phyloP scores from a whole-genome alignment of 2,888 invertebrate species.

The Aplocera efformata region DNA sequence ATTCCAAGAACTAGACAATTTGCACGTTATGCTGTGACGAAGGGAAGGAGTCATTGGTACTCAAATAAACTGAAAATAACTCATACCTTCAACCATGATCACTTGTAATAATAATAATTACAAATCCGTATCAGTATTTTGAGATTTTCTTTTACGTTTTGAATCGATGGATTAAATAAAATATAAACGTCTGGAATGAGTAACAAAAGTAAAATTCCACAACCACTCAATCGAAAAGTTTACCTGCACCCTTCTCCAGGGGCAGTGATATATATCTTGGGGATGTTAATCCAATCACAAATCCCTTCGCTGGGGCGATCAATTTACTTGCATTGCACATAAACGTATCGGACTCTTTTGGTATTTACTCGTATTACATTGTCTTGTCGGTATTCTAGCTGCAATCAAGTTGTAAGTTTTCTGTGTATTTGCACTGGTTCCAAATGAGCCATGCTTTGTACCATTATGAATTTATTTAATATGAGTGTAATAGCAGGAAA shows the following conservation, averaged over 20 bases:
- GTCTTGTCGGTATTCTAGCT: too few species aligned
- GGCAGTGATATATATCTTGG: slow-evolving; percentile 40
- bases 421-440: slow-evolving; percentile 2
- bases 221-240: slow-evolving; percentile 25
- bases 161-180: slow-evolving; percentile 1
- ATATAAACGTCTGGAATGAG: slow-evolving; percentile 7
- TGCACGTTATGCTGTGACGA: slow-evolving; percentile 23
- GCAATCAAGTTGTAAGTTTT: slow-evolving; percentile 4
- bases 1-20: slow-evolving; percentile 61
- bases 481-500: slow-evolving; percentile 65
- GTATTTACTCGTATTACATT: too few species aligned
- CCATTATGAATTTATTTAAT: slow-evolving; percentile 41
- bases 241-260: slow-evolving; percentile 35
- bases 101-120: not conserved
- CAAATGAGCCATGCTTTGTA: slow-evolving; percentile 15
- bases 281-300: slow-evolving; percentile 62
- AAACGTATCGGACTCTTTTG: not conserved
- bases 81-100: slow-evolving; percentile 15
- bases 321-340: slow-evolving; percentile 11
- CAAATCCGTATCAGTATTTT: too few species aligned
- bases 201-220: slow-evolving; percentile 16
- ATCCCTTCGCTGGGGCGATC: slow-evolving; percentile 42
- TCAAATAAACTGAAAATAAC: slow-evolving; percentile 22
- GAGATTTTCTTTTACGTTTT: not conserved
- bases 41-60: slow-evolving; percentile 14